Base-by-base conservation (phyloP, 2,797 vertebrate species). In the Cyprinodon diabolis region DNA sequence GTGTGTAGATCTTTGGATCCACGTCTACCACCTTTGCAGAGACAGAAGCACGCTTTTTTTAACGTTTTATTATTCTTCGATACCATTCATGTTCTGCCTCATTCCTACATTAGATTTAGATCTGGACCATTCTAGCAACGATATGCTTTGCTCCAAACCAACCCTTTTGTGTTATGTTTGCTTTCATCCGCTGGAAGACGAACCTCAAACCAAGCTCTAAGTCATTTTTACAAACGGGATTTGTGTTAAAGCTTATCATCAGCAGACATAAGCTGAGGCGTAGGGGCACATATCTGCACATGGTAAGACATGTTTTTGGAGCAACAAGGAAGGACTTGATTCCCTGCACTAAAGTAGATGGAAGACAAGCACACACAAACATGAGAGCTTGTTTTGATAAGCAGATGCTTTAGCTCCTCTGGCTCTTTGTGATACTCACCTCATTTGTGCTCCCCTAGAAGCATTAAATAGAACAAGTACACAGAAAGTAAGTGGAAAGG, bases 381-480 rank as follows among this genome's bases (percentile, higher is more conserved):
- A 1, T 13, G 3, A 47, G 40, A 23, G 3, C 6, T 8, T n/a
- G 43, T 66, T 66, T 47, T 8, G 43, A 19, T 47, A 47, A 47
- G 47, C 11, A 9, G 45, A 14, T 30, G 55, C 40, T 25, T 23
- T 45, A 2, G 47, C 52, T 47, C 52, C 9, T 14, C 11, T 3
- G 8, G 25, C 17, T 49, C 3, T 49, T 25, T 1, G 12, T 21
- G 25, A 37, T 45, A 35, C 30, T 70, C 37, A 99, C 98, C 97
- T 99, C 98, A 40, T 99, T 98, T 0, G 98, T 99, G 94, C 96
- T 99, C 93, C 98, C 98, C 98, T 99, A 81, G 90, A 90, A 79
- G 92, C 93, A 90, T 74, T 63, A 86, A 93, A 74, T 79, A 85
- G 84, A 87, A 77, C 78, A 87, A 81, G 74, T 30, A 82, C 15